Conservation (phyloP, 2,888 invertebrate species). For the Drosophila testacea region DNA sequence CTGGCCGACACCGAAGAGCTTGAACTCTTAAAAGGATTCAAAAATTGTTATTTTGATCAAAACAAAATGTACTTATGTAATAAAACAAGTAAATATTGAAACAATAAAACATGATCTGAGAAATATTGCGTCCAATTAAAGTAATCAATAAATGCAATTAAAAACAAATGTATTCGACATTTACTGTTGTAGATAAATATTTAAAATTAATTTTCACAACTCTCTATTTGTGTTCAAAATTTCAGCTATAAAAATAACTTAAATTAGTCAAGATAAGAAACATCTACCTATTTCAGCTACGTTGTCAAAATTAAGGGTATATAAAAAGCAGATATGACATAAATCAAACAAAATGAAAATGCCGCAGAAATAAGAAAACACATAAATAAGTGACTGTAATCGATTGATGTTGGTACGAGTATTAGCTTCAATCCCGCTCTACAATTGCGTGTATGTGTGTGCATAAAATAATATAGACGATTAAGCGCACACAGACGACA, state of each 20-base stretch:
- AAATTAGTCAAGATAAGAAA: slow-evolving; percentile 5
- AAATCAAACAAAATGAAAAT: slow-evolving; percentile 51
- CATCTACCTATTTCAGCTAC: not conserved
- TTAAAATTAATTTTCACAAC: not conserved
- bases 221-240: not conserved
- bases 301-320: slow-evolving; percentile 28
- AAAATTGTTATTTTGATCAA: not conserved
- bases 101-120: not conserved
- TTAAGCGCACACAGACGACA: slow-evolving; percentile 48
- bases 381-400: slow-evolving; percentile 75
- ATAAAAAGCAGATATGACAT: slow-evolving; percentile 23
- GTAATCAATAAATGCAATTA: not conserved
- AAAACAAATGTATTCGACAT: not conserved
- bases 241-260: not conserved
- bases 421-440: slow-evolving; percentile 41
- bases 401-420: slow-evolving; percentile 49
- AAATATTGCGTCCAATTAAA: not conserved
- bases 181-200: not conserved
- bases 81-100: too few relatives aligned
- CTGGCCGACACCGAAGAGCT: slow-evolving; percentile 28
- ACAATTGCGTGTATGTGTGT: slow-evolving; percentile 49
- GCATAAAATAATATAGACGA: slow-evolving; percentile 67
- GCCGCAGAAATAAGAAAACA: slow-evolving; percentile 55
- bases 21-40: slow-evolving; percentile 3
- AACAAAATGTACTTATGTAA: too few relatives aligned